Evolutionary conservation across 23 tunicate genomes (phyloP), one percentile per base, ranked within the genome.

Genomic region (Styela clava): DNA sequence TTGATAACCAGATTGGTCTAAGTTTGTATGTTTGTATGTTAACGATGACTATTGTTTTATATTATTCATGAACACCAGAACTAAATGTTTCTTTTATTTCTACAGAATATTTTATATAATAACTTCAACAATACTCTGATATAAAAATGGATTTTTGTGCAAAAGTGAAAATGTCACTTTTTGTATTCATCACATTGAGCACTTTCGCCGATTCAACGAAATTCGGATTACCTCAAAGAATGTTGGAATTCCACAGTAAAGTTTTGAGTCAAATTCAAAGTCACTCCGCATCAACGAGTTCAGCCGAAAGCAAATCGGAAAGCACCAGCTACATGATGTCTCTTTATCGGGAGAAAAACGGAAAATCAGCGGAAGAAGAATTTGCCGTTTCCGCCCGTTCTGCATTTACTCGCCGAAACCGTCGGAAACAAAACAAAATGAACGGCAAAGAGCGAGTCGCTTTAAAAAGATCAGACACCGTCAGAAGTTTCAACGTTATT

Each of bases 401-500:
- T 27, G 30, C 31, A 27, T 25, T 27, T 22, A 27, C 30, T 27
- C 71, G 71, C 20, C 52, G 62, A 31, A 31, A 44, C 22, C 25
- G 30, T 20, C 61, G 19, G 34, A 71, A 37, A 19, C 12, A 67
- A 16, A 83, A 79, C 37, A 30, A 31, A 21, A 21, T 71, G 34
- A 71, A 22, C 78, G 34, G 31, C 35, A 89, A 84, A 63, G 74
- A 73, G 36, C 61, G 63, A 44, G 32, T 52, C 28, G 95, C 87
- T 3, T 31, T 89, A 44, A 85, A 68, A 77, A 74, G 74, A 69
- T 89, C 95, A 20, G 88, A 89, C 61, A 64, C 81, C 27, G 86
- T 89, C 31, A 73, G 95, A 56, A 79, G 95, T 67, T 85, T 89
- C 35, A 63, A 69, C 25, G 78, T 78, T 23, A 72, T 85, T 62